phyloP scores from a whole-genome alignment of 2,113 vertebrate genomes.

The Tupaia chinensis region DNA sequence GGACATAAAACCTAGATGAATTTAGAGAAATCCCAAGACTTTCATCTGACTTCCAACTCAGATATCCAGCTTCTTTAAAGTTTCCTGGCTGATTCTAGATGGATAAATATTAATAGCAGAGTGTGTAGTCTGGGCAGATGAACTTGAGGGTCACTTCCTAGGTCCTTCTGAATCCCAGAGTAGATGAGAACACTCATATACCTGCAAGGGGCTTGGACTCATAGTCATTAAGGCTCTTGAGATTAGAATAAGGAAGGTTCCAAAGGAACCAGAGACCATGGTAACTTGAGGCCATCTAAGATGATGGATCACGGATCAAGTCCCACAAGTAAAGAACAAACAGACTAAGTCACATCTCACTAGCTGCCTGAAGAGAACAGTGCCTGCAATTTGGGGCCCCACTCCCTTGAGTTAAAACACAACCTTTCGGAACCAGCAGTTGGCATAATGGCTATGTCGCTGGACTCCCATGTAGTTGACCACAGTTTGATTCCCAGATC shows the following conservation, averaged over 20 bases:
- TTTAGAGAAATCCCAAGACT: conserved; percentile 5
- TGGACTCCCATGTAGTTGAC: no score
- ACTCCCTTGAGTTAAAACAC: background rate
- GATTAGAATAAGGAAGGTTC: background rate
- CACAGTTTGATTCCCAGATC: no score
- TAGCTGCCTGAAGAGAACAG: background rate
- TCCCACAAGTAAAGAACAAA: background rate
- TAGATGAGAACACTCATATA: background rate
- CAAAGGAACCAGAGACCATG: background rate
- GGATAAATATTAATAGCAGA: background rate
- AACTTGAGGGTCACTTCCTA: background rate
- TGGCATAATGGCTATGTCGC: no score
- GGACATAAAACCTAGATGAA: background rate
- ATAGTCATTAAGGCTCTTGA: background rate
- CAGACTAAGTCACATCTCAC: background rate
- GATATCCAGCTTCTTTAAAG: background rate
- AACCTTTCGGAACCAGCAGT: background rate
- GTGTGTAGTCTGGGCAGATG: background rate
- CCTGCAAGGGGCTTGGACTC: background rate
- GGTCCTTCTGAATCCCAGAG: background rate
- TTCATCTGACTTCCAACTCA: background rate
- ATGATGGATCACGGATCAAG: background rate
- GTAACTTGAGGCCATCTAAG: background rate
- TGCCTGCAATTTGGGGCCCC: background rate
- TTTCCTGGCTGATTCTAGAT: background rate